Percentiles rank a stretch among this genome's conserved stretches.
phyloP scores from a whole-genome alignment of 2,113 vertebrate genomes.

The Aphyosemion australe region DNA sequence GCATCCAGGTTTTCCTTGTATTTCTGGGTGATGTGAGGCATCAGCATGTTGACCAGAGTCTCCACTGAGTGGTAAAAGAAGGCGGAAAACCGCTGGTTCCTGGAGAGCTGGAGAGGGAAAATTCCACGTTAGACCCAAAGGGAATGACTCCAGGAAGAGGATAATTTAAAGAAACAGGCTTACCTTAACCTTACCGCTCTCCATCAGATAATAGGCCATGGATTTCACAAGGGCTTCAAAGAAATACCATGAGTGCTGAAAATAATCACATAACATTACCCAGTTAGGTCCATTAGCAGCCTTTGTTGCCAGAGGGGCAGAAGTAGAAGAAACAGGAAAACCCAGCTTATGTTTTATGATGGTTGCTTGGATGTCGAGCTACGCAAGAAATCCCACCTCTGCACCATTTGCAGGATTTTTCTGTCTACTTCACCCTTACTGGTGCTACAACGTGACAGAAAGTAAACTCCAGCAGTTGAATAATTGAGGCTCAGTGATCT shows the following conservation, averaged over 20 bases:
- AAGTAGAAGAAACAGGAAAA: no score
- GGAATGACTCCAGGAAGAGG: neutral
- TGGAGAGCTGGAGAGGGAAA: constrained; percentile 79
- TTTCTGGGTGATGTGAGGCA: constrained; percentile 97
- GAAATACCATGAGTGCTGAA: constrained; percentile 98
- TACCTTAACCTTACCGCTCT: constrained; percentile 92
- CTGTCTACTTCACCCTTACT: no score
- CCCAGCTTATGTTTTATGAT: no score
- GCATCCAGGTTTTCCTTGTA: constrained; percentile 96
- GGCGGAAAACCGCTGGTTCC: constrained; percentile 92
- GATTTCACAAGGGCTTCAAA: constrained; percentile 96
- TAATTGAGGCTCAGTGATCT: no score
- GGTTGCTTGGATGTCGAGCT: no score
- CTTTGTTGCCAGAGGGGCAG: no score
- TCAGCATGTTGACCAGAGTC: constrained; percentile 92
- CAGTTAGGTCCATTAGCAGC: no score
- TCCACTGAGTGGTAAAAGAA: constrained; percentile 93
- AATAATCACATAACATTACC: no score
- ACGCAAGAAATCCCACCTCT: no score
- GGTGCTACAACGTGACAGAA: no score
- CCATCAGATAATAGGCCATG: constrained; percentile 93
- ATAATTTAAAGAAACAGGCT: neutral
- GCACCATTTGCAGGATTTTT: no score
- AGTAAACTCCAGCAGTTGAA: no score
- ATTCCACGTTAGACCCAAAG: neutral